Conservation (phyloP, 2,113 vertebrate species). For the Colossoma macropomum region DNA sequence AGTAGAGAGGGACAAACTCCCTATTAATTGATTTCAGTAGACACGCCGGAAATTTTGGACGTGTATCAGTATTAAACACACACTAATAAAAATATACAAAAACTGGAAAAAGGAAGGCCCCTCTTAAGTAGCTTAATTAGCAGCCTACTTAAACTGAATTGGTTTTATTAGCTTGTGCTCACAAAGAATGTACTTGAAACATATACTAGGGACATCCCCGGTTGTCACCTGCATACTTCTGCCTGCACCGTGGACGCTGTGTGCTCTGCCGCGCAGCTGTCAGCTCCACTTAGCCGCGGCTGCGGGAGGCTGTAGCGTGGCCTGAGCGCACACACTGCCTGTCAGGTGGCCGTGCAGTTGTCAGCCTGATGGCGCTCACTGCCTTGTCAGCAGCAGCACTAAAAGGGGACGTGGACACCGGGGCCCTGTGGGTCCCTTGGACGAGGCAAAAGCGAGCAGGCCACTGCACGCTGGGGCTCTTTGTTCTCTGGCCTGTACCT, state of each 20-base stretch:
- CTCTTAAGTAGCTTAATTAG: too few species aligned
- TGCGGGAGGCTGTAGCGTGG: conserved; percentile 11
- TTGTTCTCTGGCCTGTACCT: conserved; percentile 74
- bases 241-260: conserved; percentile 4
- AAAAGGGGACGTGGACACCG: not conserved
- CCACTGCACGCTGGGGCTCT: conserved; percentile 28
- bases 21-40: too few species aligned
- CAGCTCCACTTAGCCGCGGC: conserved; percentile 61
- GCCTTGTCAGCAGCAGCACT: conserved; percentile 23
- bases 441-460: conserved; percentile 13
- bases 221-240: not conserved
- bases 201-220: not conserved
- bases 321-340: not conserved
- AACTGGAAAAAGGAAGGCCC: not conserved
- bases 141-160: not conserved
- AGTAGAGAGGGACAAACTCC: too few species aligned
- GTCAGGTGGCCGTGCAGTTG: not conserved
- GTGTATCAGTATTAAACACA: too few species aligned
- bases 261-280: conserved; percentile 57
- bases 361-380: conserved; percentile 1
- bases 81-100: too few species aligned
- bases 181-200: not conserved
- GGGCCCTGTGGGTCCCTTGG: not conserved
- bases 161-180: too few species aligned
- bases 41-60: too few species aligned